Base-by-base conservation (phyloP, 2,888 invertebrate species). In the Zaprionus obscuricornis region DNA sequence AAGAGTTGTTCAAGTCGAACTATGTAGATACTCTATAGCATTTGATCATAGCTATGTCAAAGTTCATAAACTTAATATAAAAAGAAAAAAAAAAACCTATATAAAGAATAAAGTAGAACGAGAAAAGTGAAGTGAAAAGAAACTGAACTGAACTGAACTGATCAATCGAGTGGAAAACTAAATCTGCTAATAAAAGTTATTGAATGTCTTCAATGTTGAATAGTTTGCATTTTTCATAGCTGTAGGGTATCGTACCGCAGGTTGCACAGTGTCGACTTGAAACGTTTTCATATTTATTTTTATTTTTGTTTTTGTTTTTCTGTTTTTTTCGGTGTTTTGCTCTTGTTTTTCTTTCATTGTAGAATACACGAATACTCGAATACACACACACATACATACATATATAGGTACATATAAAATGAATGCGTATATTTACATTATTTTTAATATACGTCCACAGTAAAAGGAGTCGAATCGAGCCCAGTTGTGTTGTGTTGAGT, bases 281-380 rank as follows among this genome's bases (percentile, higher is more conserved):
- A 5, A 5, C 4, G 4, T 22, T 22, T 22, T 22, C 5, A 4
- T 22, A 7, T 7, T 22, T 4, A 7, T 22, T 22, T 22, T 22
- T 5, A 22, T 29, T 2, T 24, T 16, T 14, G 10, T 29, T 24
- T 37, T 24, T 17, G 10, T 40, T 36, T 39, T 3, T 42, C 31
- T 33, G 20, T 17, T 3, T 16, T 31, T 34, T 42, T 50, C 34
- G 20, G 26, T 47, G 8, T 18, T 54, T 62, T 29, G 11, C 27
- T 58, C 14, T 43, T 70, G 59, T 68, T 70, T 42, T 40, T 55
- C 47, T 56, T 70, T 49, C 66, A 59, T 55, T 59, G 50, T 43
- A 24, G 46, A 47, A n/a, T 14, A 8, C 7, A n/a, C 14, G 1
- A 10, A 45, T 4, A 27, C 43, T 18, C 2, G 16, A 26, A 42